A percentile compares a stretch with the other conserved stretches of the same genome.
Conservation (phyloP, 2,113 vertebrate genomes). For the Phalacrocorax carbo region DNA sequence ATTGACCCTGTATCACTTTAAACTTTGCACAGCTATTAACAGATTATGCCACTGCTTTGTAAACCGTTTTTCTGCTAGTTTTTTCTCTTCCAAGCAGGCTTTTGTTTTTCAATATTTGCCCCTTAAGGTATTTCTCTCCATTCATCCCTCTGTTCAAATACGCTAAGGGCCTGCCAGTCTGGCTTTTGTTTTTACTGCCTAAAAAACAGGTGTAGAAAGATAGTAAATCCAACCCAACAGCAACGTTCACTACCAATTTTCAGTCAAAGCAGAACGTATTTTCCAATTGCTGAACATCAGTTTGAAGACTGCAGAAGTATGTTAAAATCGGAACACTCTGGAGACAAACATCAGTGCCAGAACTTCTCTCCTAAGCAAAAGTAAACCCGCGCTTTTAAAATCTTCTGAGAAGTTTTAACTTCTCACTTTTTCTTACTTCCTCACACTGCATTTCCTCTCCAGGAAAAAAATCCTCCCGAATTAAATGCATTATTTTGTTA, state of each 20-base stretch:
- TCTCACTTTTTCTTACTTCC: neutral
- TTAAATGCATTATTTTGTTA: neutral
- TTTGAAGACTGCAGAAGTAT: conserved; percentile 30
- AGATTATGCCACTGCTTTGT: conserved; percentile 10
- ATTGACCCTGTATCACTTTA: conserved; percentile 13
- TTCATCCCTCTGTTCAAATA: conserved; percentile 36
- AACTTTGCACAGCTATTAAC: conserved; percentile 55
- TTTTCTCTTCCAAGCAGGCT: neutral
- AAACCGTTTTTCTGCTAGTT: conserved; percentile 2
- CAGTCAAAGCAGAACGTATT: conserved; percentile 38
- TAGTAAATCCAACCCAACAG: conserved; percentile 52
- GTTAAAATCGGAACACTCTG: conserved; percentile 28
- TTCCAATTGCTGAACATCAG: conserved; percentile 31
- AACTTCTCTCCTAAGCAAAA: conserved; percentile 6
- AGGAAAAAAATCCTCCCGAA: neutral
- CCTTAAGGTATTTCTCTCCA: conserved; percentile 43
- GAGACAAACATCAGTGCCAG: conserved; percentile 34
- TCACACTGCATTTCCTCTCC: neutral
- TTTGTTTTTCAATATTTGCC: conserved; percentile 27
- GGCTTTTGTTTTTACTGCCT: conserved; percentile 12
- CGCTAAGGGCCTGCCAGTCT: neutral
- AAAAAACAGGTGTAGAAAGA: conserved; percentile 23
- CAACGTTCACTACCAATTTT: conserved; percentile 19
- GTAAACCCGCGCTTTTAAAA: neutral
- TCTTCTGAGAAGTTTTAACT: neutral